A percentile compares a stretch with the other conserved stretches of the same genome.
Evolutionary conservation across 2,113 vertebrate genomes (phyloP).

Genomic region (Tricholaema leucomelas): DNA sequence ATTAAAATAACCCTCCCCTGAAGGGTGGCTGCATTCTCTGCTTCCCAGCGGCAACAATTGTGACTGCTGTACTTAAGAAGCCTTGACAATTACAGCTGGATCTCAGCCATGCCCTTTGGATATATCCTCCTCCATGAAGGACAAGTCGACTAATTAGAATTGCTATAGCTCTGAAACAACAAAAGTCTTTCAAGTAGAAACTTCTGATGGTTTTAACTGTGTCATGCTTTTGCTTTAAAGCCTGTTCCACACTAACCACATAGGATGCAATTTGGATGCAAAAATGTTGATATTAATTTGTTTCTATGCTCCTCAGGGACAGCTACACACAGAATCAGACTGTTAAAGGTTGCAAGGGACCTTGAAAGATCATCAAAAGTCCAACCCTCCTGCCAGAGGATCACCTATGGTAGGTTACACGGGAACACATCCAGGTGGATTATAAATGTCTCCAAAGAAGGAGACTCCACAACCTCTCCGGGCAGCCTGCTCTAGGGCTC

Average conservation of each 20-base stretch:
- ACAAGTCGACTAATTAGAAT: conserved; percentile 17
- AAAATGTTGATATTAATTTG: neutral
- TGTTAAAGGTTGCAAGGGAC: too few relatives aligned
- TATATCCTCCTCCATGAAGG: conserved; percentile 12
- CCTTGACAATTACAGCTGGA: conserved; percentile 16
- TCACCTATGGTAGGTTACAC: too few relatives aligned
- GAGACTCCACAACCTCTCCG: too few relatives aligned
- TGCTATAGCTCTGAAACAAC: conserved; percentile 35
- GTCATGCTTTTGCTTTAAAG: neutral
- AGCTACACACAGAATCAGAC: too few relatives aligned
- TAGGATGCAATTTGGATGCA: neutral
- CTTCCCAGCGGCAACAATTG: conserved; percentile 13
- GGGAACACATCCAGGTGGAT: too few relatives aligned
- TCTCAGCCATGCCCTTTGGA: conserved; percentile 38
- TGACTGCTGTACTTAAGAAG: neutral
- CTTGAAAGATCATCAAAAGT: too few relatives aligned
- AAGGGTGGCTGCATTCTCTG: neutral
- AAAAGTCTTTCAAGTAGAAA: neutral
- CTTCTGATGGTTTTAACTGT: neutral
- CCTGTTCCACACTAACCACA: neutral
- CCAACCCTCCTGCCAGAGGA: too few relatives aligned
- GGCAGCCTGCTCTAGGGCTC: too few relatives aligned
- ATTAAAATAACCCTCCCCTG: neutral
- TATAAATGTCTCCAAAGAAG: too few relatives aligned
- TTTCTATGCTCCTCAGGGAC: neutral